phyloP scores from a whole-genome alignment of 2,797 vertebrate genomes.

The Acanthurus tractus region DNA sequence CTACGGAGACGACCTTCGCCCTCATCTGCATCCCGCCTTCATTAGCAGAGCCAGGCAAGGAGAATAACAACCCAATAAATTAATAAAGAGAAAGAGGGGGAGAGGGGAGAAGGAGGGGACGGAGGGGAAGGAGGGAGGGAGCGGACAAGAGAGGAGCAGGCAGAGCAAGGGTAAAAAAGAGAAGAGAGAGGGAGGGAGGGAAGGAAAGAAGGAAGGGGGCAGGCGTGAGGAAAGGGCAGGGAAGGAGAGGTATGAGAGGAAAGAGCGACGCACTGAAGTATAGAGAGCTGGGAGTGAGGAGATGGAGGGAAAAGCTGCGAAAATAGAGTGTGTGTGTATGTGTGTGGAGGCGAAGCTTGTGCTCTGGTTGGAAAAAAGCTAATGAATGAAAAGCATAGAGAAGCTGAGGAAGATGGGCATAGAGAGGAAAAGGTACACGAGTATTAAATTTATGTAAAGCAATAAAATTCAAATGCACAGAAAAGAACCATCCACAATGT shows the following conservation, averaged over 20 bases:
- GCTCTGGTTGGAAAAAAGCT: constrained; percentile 37
- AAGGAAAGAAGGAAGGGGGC: constrained; percentile 41
- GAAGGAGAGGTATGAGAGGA: constrained; percentile 56
- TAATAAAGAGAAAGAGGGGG: constrained; percentile 84
- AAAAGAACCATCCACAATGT: constrained; percentile 26
- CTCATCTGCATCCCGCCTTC: constrained; percentile 89
- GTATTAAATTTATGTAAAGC: constrained; percentile 22
- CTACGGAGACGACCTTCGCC: constrained; percentile 86
- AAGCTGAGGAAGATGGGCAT: constrained; percentile 26
- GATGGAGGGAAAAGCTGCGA: constrained; percentile 39
- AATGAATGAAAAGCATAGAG: constrained; percentile 42
- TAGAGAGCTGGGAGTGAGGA: constrained; percentile 47
- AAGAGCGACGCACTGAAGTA: constrained; percentile 62
- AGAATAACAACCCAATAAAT: constrained; percentile 89
- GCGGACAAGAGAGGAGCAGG: constrained; percentile 58
- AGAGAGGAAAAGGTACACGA: constrained; percentile 15
- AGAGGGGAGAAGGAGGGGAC: constrained; percentile 39
- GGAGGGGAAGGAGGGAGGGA: constrained; percentile 35
- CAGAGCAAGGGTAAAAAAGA: constrained; percentile 65
- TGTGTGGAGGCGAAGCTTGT: constrained; percentile 22
- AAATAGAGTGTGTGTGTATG: constrained; percentile 23
- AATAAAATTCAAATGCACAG: constrained; percentile 37
- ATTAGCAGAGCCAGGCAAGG: constrained; percentile 85
- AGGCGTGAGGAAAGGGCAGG: constrained; percentile 62
- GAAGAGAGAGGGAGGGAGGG: constrained; percentile 47